Evolutionary conservation across 2,888 invertebrate species (phyloP).

Genomic region (Nomada fucata): DNA sequence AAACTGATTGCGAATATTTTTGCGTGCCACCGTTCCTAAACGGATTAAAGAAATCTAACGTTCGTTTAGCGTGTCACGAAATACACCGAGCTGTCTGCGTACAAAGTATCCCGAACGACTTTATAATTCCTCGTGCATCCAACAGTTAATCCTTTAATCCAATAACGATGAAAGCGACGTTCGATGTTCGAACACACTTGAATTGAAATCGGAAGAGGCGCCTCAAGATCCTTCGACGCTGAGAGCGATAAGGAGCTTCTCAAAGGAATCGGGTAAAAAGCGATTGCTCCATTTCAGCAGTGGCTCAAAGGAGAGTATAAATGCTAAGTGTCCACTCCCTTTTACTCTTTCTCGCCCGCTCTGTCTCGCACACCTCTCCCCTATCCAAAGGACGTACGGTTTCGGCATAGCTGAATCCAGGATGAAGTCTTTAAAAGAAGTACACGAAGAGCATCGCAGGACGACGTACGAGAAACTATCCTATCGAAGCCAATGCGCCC

Average conservation of each 20-base stretch:
- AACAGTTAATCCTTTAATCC: conserved; percentile 55
- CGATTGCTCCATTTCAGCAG: conserved; percentile 42
- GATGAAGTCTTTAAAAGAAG: too few relatives aligned
- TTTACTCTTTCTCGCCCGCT: background rate
- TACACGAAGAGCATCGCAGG: too few relatives aligned
- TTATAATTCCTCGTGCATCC: conserved; percentile 49
- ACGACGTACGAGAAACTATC: too few relatives aligned
- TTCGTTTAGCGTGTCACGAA: background rate
- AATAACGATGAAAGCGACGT: conserved; percentile 56
- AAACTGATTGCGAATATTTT: background rate
- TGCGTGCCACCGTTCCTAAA: background rate
- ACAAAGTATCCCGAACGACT: conserved; percentile 27
- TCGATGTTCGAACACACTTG: conserved; percentile 61
- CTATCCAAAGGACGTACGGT: background rate
- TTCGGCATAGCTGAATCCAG: too few relatives aligned
- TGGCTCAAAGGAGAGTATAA: conserved; percentile 53
- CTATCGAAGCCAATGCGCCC: too few relatives aligned
- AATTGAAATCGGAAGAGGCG: conserved; percentile 59
- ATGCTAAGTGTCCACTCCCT: conserved; percentile 50
- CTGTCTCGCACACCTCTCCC: too few relatives aligned
- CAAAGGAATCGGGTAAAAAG: conserved; percentile 49
- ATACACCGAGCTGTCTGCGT: conserved; percentile 17
- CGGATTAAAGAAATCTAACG: conserved; percentile 2
- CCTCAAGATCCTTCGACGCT: conserved; percentile 28
- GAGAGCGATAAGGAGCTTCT: conserved; percentile 40